These are phyloP conservation scores for Lomographa bimaculata DNA, from an alignment of 2,888 invertebrate species.

Conservation along the genomic window DNA sequence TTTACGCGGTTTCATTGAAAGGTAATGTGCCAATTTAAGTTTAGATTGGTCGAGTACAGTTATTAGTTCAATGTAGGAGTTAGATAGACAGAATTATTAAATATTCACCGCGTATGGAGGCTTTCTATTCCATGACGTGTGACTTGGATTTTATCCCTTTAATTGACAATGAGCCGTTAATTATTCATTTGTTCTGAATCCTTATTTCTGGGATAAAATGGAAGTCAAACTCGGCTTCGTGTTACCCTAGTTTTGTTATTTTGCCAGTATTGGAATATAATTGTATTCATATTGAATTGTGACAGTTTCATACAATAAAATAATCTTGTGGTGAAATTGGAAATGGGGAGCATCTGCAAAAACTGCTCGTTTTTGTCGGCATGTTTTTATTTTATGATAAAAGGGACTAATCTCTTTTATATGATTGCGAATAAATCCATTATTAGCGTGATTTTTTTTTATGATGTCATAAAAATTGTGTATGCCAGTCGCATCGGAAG, in stretches of 20 bases:
- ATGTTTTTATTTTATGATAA: constrained; percentile 55
- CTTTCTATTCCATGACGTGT: constrained; percentile 59
- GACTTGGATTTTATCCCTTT: constrained; percentile 60
- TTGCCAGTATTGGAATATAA: too few relatives aligned
- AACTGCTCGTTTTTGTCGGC: constrained; percentile 35
- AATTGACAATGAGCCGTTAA: constrained; percentile 60
- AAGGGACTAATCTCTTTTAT: constrained; percentile 69
- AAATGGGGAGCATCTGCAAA: constrained; percentile 21
- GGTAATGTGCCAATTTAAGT: constrained; percentile 66
- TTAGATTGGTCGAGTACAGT: constrained; percentile 58
- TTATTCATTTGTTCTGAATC: constrained; percentile 38
- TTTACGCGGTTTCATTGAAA: constrained; percentile 63
- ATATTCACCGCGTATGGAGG: constrained; percentile 60
- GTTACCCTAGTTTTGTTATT: constrained; percentile 1
- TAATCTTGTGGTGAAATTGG: constrained; percentile 20
- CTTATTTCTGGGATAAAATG: constrained; percentile 24
- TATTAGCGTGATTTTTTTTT: constrained; percentile 60
- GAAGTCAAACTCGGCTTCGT: constrained; percentile 11
- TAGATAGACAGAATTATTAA: constrained; percentile 63
- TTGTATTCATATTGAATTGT: too few relatives aligned
- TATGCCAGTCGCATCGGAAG: constrained; percentile 63
- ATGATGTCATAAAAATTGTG: constrained; percentile 64
- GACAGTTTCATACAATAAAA: constrained; percentile 3
- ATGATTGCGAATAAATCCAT: constrained; percentile 70
- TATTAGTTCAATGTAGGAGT: constrained; percentile 65